Percentiles rank a stretch among this genome's conserved stretches.
Evolutionary conservation across 2,113 vertebrate genomes (phyloP).

Genomic region (Ranitomeya variabilis): DNA sequence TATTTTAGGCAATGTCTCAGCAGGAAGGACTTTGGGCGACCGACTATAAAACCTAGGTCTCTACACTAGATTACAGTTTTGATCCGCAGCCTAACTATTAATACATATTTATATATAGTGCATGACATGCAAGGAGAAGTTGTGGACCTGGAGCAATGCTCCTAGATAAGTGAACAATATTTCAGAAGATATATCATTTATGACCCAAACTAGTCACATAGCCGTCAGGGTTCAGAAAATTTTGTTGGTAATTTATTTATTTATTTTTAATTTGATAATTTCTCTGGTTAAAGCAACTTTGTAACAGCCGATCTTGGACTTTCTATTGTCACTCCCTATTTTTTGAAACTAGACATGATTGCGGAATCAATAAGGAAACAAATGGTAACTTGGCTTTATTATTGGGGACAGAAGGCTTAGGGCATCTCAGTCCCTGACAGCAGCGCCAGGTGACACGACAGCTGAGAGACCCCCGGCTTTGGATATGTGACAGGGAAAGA

Average conservation of each 20-base stretch:
- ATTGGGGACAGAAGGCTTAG: constrained; percentile 16
- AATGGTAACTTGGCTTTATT: constrained; percentile 13
- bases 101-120: constrained; percentile 24
- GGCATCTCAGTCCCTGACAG: constrained; percentile 40
- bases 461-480: constrained; percentile 45
- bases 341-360: neutral
- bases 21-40: constrained; percentile 8
- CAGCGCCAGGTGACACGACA: constrained; percentile 48
- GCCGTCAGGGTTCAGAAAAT: neutral
- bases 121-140: constrained; percentile 6
- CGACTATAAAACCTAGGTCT: neutral
- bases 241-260: neutral
- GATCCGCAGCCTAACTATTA: constrained; percentile 18
- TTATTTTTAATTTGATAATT: neutral
- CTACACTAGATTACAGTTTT: constrained; percentile 11
- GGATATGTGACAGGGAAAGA: constrained; percentile 39
- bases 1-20: constrained; percentile 54
- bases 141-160: neutral
- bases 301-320: neutral
- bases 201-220: neutral
- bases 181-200: neutral
- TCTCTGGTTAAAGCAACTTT: neutral
- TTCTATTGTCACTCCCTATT: neutral
- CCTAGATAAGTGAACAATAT: neutral
- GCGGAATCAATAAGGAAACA: neutral